These are phyloP conservation scores for Anastrepha ludens DNA, from an alignment of 1,140 invertebrate species.

Conservation along the genomic window DNA sequence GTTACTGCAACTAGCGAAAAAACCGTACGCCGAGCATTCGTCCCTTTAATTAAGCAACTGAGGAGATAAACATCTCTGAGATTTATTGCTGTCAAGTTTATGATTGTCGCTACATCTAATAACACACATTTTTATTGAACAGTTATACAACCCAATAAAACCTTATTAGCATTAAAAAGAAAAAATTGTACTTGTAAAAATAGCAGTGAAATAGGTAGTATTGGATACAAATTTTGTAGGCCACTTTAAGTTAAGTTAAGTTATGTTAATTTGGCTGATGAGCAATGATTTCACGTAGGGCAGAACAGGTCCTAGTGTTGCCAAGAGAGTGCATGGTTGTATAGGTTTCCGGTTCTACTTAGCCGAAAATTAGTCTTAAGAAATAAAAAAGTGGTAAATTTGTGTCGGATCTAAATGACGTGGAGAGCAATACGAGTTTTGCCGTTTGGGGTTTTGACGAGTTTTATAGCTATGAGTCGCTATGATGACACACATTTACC, in stretches of 20 bases:
- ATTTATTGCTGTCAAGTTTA: slow-evolving; percentile 46
- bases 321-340: too few relatives aligned
- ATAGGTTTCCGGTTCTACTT: too few relatives aligned
- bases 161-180: neutral
- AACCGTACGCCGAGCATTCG: neutral
- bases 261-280: too few relatives aligned
- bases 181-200: neutral
- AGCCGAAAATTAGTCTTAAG: too few relatives aligned
- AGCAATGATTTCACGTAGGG: too few relatives aligned
- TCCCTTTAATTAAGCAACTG: slow-evolving; percentile 20
- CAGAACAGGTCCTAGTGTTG: too few relatives aligned
- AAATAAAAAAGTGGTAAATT: too few relatives aligned
- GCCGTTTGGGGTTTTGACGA: too few relatives aligned
- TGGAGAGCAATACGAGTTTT: too few relatives aligned
- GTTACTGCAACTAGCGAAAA: neutral
- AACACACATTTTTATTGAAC: slow-evolving; percentile 9
- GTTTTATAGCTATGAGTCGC: too few relatives aligned
- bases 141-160: neutral
- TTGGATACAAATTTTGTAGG: neutral
- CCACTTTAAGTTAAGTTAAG: too few relatives aligned
- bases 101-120: neutral
- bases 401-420: too few relatives aligned
- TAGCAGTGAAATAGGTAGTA: neutral
- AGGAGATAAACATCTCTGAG: slow-evolving; percentile 2
- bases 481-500: neutral